Percentiles rank a stretch among this genome's conserved stretches.
Evolutionary conservation across 2,113 vertebrate species (phyloP).

Genomic region (Anoplopoma fimbria): DNA sequence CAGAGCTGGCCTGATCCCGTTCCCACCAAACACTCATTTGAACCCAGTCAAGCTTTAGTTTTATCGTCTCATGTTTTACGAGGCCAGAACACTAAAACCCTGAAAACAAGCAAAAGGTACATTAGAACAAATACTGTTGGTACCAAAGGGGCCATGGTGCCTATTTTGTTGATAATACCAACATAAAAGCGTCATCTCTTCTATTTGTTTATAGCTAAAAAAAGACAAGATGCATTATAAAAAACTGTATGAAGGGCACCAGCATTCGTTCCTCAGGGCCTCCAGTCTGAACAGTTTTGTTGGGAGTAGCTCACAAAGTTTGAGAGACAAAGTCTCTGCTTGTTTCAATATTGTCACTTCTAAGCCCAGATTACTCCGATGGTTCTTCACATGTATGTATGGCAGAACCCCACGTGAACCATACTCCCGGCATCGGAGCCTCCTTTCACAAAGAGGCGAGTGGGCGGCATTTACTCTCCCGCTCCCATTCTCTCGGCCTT

Average conservation of each 20-base stretch:
- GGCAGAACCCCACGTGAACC: conserved; percentile 66
- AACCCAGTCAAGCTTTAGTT: conserved; percentile 41
- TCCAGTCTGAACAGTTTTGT: conserved; percentile 46
- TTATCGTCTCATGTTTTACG: background rate
- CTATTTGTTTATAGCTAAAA: conserved; percentile 39
- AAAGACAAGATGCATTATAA: conserved; percentile 42
- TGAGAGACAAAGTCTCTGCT: conserved; percentile 37
- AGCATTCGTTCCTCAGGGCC: conserved; percentile 42
- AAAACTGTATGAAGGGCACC: conserved; percentile 48
- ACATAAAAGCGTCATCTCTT: conserved; percentile 38
- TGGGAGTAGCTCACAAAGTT: conserved; percentile 57
- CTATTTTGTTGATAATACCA: conserved; percentile 70
- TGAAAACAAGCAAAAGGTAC: conserved; percentile 18
- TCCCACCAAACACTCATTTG: conserved; percentile 11
- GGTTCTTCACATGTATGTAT: conserved; percentile 54
- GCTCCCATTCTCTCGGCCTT: conserved; percentile 70
- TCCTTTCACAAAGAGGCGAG: conserved; percentile 71
- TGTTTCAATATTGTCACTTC: conserved; percentile 70
- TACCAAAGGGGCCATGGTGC: conserved; percentile 52
- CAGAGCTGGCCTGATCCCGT: conserved; percentile 30
- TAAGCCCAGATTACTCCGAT: conserved; percentile 60
- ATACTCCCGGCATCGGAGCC: conserved; percentile 53
- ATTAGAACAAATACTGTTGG: conserved; percentile 35
- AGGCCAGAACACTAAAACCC: conserved; percentile 10
- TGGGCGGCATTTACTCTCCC: conserved; percentile 72